Percentiles rank a stretch among this genome's conserved stretches.
Evolutionary conservation across 1,140 invertebrate genomes (phyloP).

Genomic region (Akabosia matsudoensis): DNA sequence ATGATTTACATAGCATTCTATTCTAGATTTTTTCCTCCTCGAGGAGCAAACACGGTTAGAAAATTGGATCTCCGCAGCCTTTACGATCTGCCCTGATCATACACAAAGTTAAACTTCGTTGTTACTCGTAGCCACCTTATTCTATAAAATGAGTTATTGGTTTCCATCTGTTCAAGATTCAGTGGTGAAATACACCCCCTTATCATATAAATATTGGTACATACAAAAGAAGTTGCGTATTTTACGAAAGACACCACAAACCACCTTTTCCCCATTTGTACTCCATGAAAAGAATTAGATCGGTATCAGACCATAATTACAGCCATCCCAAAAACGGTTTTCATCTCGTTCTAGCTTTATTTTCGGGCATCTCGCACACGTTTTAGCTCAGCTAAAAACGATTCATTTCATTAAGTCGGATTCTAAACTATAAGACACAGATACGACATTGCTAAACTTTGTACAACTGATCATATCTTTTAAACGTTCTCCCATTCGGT

Average conservation of each 20-base stretch:
- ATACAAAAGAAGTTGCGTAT: background rate
- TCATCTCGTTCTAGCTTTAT: no score
- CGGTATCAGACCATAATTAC: background rate
- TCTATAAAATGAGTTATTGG: constrained; percentile 12
- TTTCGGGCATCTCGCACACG: no score
- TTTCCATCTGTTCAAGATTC: background rate
- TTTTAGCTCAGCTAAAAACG: no score
- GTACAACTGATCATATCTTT: no score
- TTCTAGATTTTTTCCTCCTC: background rate
- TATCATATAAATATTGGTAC: background rate
- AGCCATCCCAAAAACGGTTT: background rate
- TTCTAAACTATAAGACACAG: no score
- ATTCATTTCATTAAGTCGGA: no score
- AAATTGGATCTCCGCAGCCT: no score
- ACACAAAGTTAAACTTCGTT: no score
- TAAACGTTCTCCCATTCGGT: no score
- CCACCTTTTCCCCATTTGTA: background rate
- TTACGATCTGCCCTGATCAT: no score
- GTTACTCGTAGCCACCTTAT: background rate
- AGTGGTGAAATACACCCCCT: background rate
- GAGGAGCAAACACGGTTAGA: background rate
- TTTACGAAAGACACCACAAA: background rate
- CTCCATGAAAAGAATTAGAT: background rate
- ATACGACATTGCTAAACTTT: no score
- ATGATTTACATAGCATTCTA: background rate